A percentile compares a stretch with the other conserved stretches of the same genome.
These are phyloP conservation scores for Sesamia inferens DNA, from an alignment of 2,888 invertebrate species.

Conservation along the genomic window DNA sequence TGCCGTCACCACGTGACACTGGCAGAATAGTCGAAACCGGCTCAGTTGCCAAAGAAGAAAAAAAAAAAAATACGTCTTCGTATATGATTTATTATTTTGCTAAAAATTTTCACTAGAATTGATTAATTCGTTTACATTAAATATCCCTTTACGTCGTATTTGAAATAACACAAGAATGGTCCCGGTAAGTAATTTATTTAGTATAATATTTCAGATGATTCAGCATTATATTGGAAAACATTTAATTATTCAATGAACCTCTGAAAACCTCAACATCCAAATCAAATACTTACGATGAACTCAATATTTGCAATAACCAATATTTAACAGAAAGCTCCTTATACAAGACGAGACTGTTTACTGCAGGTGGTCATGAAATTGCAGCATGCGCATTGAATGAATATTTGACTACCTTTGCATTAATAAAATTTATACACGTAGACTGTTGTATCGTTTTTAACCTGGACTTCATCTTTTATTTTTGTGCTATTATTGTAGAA, in stretches of 20 bases:
- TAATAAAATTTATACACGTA: no score
- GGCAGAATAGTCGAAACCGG: no score
- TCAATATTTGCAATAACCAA: neutral
- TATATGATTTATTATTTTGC: slow-evolving; percentile 34
- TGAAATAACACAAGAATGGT: slow-evolving; percentile 24
- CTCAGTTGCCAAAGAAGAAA: no score
- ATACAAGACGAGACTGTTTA: neutral
- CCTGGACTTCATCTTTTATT: no score
- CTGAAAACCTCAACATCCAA: neutral
- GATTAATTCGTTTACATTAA: slow-evolving; percentile 7
- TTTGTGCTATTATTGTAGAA: neutral
- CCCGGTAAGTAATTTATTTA: slow-evolving; percentile 32
- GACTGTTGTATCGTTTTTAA: no score
- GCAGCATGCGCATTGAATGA: neutral
- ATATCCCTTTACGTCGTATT: neutral
- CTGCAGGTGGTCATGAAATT: neutral
- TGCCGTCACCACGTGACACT: no score
- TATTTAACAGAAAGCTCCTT: neutral
- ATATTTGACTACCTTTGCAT: neutral
- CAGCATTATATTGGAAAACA: neutral
- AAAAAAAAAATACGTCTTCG: no score
- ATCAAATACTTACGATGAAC: neutral
- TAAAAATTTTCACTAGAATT: neutral
- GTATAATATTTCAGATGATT: slow-evolving; percentile 11
- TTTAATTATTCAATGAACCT: slow-evolving; percentile 4